Evolutionary conservation across 2,888 invertebrate species (phyloP).

Genomic region (Chalcosyrphus nemorum): DNA sequence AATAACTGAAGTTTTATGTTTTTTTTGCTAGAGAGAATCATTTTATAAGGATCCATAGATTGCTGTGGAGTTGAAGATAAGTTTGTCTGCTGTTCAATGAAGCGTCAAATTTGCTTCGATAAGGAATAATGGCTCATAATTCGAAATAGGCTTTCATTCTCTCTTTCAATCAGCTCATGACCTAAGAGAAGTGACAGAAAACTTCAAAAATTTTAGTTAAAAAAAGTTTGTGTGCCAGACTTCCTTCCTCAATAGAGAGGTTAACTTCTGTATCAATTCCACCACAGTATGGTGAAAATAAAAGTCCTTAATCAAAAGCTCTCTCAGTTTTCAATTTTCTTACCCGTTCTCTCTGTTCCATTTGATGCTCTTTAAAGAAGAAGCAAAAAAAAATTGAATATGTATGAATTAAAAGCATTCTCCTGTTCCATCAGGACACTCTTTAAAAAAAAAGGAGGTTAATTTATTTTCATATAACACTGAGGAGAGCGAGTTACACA

Average conservation of each 20-base stretch:
- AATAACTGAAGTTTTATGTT: neutral
- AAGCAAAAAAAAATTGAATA: neutral
- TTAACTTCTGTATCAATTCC: neutral
- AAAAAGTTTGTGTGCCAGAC: neutral
- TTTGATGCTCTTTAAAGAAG: neutral
- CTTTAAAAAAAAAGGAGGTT: constrained; percentile 16
- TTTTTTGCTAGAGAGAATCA: neutral
- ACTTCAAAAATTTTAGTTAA: neutral
- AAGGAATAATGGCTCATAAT: neutral
- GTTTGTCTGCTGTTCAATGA: neutral
- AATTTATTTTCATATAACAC: constrained; percentile 24
- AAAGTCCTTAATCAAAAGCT: constrained; percentile 20
- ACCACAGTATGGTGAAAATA: constrained; percentile 27
- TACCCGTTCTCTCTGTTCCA: neutral
- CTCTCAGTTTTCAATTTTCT: constrained; percentile 24
- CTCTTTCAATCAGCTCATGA: neutral
- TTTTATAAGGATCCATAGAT: neutral
- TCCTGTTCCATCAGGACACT: neutral
- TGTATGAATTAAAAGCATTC: constrained; percentile 16
- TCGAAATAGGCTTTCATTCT: neutral
- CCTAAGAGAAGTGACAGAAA: constrained; percentile 1
- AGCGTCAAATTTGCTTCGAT: neutral
- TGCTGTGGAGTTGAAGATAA: neutral
- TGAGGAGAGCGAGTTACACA: constrained; percentile 7
- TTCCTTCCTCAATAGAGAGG: constrained; percentile 29